Evolutionary conservation across 2,888 invertebrate species (phyloP), one percentile per base, ranked within the genome.

Genomic region (Pilophorus perplexus): DNA sequence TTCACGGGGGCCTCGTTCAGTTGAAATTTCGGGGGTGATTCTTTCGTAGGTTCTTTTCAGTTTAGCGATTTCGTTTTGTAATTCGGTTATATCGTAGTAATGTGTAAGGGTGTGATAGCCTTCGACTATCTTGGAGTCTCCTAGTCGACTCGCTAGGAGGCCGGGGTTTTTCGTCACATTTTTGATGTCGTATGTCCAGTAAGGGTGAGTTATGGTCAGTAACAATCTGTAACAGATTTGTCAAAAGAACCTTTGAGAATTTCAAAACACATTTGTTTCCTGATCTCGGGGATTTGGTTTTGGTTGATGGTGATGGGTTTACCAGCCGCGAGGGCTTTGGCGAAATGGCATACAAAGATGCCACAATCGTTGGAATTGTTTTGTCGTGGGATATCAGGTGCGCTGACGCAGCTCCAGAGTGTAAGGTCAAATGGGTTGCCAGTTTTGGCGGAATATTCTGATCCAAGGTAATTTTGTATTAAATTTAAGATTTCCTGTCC

Each of bases 321-420:
- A 3, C 2, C 12, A 3, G 12, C 12, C 2, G 46, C 20, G 10
- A 46, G 10, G 12, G 12, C 18, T 12, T 54, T 54, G 5, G 54
- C 54, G 33, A 20, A 54, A 2, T 54, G 33, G 14, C 27, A 28
- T 16, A 57, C 22, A 20, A 57, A 57, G 1, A 57, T 22, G 16
- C 55, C 55, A 20, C 55, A 57, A 33, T 57, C 55, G 12, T 57
- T n/a, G 38, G 3, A 38, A 12, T 33, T 33, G 8, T 6, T 10
- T 38, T 57, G 55, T 12, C n/a, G 37, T 3, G 55, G 55, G 14
- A 38, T 33, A 40, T 57, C 37, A 5, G 33, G 16, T 3, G 20
- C 3, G 10, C 20, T 20, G 2, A 5, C 1, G 12, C 10, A 16
- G 18, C 38, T 57, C 55, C 55, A 57, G 10, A 18, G 3, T 1